phyloP scores from a whole-genome alignment of 2,113 vertebrate species.

The Eleginops maclovinus region DNA sequence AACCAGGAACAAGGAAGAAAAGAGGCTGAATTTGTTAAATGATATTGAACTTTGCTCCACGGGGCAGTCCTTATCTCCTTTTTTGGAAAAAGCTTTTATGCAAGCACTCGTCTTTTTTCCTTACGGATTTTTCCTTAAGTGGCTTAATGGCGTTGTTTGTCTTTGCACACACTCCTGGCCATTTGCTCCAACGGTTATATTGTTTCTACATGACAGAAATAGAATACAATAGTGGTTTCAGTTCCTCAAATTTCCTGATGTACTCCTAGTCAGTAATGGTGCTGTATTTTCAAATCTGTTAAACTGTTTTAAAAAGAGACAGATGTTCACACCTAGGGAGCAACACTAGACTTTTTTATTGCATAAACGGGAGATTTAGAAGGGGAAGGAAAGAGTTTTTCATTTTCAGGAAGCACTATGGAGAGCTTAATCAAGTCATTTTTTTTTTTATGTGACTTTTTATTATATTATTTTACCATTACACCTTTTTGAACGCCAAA shows the following conservation, averaged over 20 bases:
- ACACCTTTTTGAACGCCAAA: background rate
- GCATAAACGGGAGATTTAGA: background rate
- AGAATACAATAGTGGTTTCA: background rate
- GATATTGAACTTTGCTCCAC: background rate
- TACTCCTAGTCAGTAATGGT: background rate
- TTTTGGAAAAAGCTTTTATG: background rate
- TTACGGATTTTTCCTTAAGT: background rate
- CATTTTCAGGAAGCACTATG: background rate
- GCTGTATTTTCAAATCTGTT: background rate
- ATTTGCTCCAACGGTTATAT: background rate
- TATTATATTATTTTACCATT: too few species aligned
- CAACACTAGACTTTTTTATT: background rate
- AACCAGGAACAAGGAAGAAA: conserved; percentile 6
- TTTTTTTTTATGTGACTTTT: too few species aligned
- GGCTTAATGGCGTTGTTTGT: background rate
- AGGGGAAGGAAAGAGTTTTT: background rate
- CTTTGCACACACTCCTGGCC: background rate
- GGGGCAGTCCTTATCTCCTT: background rate
- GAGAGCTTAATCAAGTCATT: too few species aligned
- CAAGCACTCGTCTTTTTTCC: background rate
- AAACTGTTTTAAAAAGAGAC: background rate
- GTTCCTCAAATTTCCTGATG: background rate
- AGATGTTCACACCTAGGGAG: conserved; percentile 18
- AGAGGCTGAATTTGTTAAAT: background rate
- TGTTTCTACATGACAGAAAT: background rate